Evolutionary conservation across 2,888 invertebrate species (phyloP).

Genomic region (Syrista parreyssii): DNA sequence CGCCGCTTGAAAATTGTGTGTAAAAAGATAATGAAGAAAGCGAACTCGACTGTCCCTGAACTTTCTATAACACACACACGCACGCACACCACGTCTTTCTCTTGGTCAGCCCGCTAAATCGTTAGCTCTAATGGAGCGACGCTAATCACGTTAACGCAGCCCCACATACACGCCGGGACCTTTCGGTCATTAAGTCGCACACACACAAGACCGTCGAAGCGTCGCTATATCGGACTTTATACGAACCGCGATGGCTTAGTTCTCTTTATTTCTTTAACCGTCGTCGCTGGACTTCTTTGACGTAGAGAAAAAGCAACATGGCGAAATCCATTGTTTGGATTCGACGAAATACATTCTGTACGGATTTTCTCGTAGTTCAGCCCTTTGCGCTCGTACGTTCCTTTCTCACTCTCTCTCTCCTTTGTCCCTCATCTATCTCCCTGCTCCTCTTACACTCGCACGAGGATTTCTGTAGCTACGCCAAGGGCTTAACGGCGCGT

Average conservation of each 20-base stretch:
- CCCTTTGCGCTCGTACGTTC: neutral
- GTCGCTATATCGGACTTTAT: neutral
- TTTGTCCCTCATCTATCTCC: slow-evolving; percentile 2
- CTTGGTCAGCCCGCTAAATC: neutral
- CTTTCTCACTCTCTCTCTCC: slow-evolving; percentile 6
- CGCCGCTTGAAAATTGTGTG: neutral
- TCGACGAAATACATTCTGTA: neutral
- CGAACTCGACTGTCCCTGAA: neutral
- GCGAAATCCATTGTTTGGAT: neutral
- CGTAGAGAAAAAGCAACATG: neutral
- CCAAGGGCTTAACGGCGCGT: neutral
- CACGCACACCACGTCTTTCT: neutral
- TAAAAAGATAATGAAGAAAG: neutral
- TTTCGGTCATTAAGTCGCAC: slow-evolving; percentile 41
- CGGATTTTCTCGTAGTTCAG: neutral
- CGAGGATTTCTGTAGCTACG: neutral
- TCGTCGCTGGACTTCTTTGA: neutral
- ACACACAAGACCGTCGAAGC: neutral
- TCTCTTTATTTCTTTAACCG: neutral
- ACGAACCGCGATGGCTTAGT: neutral
- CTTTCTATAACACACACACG: neutral
- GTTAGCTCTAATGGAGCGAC: slow-evolving; percentile 41
- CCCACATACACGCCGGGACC: slow-evolving; percentile 26
- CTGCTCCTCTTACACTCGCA: neutral
- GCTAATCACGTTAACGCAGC: slow-evolving; percentile 47